These are phyloP conservation scores for Hipparchia sbordonii DNA, from an alignment of 2,888 invertebrate genomes.

Conservation along the genomic window DNA sequence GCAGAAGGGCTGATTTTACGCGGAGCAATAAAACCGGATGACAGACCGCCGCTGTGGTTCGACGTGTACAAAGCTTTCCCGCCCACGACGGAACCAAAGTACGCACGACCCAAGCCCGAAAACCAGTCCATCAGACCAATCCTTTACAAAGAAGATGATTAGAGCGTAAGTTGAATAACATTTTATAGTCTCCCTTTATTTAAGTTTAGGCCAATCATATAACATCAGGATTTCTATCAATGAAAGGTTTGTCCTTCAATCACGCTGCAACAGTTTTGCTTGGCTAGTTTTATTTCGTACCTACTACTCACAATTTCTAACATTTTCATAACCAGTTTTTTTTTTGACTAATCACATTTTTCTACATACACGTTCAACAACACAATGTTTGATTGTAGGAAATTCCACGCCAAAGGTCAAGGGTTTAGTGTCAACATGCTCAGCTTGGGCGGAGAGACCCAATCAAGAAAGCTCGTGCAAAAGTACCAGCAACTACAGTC, in stretches of 20 bases:
- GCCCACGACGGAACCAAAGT: constrained; percentile 91
- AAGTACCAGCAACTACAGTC: constrained; percentile 83
- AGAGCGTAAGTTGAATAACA: constrained; percentile 87
- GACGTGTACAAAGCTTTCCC: constrained; percentile 96
- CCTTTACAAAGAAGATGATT: constrained; percentile 92
- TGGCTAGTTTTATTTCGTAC: too few relatives aligned
- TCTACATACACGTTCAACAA: not conserved
- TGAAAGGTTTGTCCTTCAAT: too few relatives aligned
- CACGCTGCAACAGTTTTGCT: too few relatives aligned
- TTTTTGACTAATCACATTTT: too few relatives aligned
- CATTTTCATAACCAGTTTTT: too few relatives aligned
- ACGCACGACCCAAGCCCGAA: constrained; percentile 85
- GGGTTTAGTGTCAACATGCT: constrained; percentile 82
- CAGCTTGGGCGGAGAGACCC: constrained; percentile 76
- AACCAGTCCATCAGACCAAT: constrained; percentile 85
- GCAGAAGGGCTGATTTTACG: constrained; percentile 89
- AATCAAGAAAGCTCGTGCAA: constrained; percentile 84
- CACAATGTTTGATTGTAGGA: constrained; percentile 69
- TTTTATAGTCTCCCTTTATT: not conserved
- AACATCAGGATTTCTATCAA: too few relatives aligned
- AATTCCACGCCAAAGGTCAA: constrained; percentile 85
- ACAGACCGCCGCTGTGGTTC: constrained; percentile 97
- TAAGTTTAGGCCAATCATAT: not conserved
- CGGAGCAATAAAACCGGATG: constrained; percentile 90
- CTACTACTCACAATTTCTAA: too few relatives aligned